Evolutionary conservation across 1,140 invertebrate species (phyloP), one percentile per base, ranked within the genome.

Genomic region (Pararge aegeria): DNA sequence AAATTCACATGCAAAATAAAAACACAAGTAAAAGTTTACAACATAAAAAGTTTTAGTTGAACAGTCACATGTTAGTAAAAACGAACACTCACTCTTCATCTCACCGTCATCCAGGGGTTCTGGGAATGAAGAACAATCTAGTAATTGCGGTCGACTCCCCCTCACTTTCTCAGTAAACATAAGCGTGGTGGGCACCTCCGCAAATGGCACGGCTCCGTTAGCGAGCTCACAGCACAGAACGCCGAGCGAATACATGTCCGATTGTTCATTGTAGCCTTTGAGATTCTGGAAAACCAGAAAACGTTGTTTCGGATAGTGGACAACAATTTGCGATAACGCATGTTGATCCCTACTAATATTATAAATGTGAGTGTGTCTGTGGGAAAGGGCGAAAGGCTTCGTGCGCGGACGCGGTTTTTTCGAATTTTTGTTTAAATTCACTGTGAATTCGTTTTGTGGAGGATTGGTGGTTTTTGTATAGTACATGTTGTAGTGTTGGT

Each of bases 121-220:
- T 2, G 91, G 91, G 69, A 95, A 93, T 1, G 95, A 96, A 10
- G 94, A 94, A 64, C 92, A 93, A 89, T 97, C 96, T 20, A 97
- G 87, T 57, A 97, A 85, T 54, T 94, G 93, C 16, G 96, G 96
- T 9, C 93, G 92, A 68, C 92, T 93, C 10, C 96, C 96, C 54
- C 95, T 92, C 7, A 98, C 92, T 89, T 98, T 98, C 88, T 97
- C 96, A 2, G 96, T 94, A 46, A 97, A 91, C 96, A 98, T 97
- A 67, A 97, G 92, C 0, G 96, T 97, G 24, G 94, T 93, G 18
- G 94, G 92, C 71, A 96, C 94, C 69, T 96, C 95, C 18, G 93
- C 92, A 90, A 96, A 98, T 0, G 97, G 97, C 71, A 96, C 94
- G 44, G 94, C 92, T 0, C 97, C 97, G 91, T 98, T 98, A 19